A percentile compares a stretch with the other conserved stretches of the same genome.
Conservation (phyloP, 1,140 invertebrate genomes). For the Bombus balteatus region DNA sequence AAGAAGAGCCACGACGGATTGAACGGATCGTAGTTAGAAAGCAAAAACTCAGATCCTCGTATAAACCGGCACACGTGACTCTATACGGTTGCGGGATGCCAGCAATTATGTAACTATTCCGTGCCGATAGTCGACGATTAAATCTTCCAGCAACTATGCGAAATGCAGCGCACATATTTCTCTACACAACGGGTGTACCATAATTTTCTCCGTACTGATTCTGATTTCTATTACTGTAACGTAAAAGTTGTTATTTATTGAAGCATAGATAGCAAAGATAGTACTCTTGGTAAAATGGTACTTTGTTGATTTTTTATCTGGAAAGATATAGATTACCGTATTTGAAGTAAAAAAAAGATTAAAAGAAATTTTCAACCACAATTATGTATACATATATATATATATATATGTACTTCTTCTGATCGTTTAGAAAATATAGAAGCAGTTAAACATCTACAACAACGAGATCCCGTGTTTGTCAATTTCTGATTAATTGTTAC, state of each 20-base stretch:
- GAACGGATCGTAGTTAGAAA: not conserved
- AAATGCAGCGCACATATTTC: not conserved
- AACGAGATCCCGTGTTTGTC: too few species aligned
- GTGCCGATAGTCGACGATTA: constrained; percentile 60
- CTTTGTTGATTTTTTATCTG: too few species aligned
- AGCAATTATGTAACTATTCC: constrained; percentile 65
- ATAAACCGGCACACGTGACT: constrained; percentile 54
- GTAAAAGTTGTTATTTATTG: not conserved
- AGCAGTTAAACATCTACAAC: too few species aligned
- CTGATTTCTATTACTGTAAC: not conserved
- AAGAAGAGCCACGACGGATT: constrained; percentile 5
- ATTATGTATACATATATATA: too few species aligned
- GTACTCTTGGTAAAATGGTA: too few species aligned
- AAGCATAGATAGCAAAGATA: too few species aligned
- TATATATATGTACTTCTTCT: too few species aligned
- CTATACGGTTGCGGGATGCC: constrained; percentile 53
- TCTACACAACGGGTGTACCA: constrained; percentile 1
- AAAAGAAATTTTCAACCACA: too few species aligned
- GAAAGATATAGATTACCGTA: too few species aligned
- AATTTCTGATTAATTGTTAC: too few species aligned
- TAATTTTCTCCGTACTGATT: not conserved
- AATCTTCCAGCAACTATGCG: constrained; percentile 55
- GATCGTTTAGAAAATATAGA: too few species aligned
- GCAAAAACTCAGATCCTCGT: constrained; percentile 58
- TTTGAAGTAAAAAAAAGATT: too few species aligned